phyloP scores from a whole-genome alignment of 2,797 vertebrate genomes.

The Euthynnus affinis region DNA sequence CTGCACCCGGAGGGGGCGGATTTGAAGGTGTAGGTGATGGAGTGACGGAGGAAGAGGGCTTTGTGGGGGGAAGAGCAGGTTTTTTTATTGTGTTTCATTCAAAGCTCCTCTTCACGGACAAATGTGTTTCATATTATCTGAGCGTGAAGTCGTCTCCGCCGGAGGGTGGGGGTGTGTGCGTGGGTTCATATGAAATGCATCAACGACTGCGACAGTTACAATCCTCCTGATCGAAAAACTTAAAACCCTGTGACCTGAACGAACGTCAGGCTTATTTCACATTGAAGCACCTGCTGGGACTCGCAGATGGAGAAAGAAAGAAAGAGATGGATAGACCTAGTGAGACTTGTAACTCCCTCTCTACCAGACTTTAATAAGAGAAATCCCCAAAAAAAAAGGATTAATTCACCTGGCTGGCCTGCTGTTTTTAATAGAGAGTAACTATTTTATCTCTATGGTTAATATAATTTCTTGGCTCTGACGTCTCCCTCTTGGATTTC shows the following conservation, averaged over 20 bases:
- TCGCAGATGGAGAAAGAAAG: slow-evolving; percentile 64
- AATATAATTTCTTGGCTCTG: slow-evolving; percentile 71
- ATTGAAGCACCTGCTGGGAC: slow-evolving; percentile 68
- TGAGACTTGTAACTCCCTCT: slow-evolving; percentile 73
- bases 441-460: slow-evolving; percentile 79
- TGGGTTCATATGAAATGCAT: slow-evolving; percentile 52
- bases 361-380: slow-evolving; percentile 74
- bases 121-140: slow-evolving; percentile 79
- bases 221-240: slow-evolving; percentile 49
- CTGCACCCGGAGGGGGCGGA: slow-evolving; percentile 23
- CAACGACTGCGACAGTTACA: slow-evolving; percentile 47
- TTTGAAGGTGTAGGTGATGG: slow-evolving; percentile 58
- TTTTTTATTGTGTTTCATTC: slow-evolving; percentile 65
- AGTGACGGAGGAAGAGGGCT: slow-evolving; percentile 38
- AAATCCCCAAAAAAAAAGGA: slow-evolving; percentile 59
- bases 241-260: slow-evolving; percentile 66
- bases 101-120: slow-evolving; percentile 43
- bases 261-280: slow-evolving; percentile 45
- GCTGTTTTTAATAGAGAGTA: slow-evolving; percentile 76
- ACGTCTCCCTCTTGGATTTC: slow-evolving; percentile 63
- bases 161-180: slow-evolving; percentile 8
- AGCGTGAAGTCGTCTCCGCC: slow-evolving; percentile 19
- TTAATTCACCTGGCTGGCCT: slow-evolving; percentile 71
- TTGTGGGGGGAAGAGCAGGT: slow-evolving; percentile 30
- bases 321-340: slow-evolving; percentile 65